Evolutionary conservation across 1,140 invertebrate genomes (phyloP), one percentile per base, ranked within the genome.

Genomic region (Zaprionus nigranus): DNA sequence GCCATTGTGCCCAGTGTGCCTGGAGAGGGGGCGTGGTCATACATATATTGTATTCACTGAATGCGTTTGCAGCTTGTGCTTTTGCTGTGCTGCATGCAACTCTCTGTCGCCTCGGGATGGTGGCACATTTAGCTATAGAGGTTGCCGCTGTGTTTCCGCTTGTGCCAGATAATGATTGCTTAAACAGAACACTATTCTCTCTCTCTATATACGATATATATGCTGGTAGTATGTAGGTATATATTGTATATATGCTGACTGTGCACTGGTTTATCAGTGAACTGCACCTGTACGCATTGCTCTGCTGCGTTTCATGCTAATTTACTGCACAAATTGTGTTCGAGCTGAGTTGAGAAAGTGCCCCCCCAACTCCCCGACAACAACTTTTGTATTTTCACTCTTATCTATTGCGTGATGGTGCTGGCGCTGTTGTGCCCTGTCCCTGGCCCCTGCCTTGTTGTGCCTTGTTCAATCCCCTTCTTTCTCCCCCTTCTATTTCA

Each of bases 141-240:
- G 84, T 90, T 84, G 84, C 81, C 67, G 77, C 66, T 71, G 75
- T 88, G 85, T 81, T 88, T 88, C 85, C 84, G 84, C 46, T 81
- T 43, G 85, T 81, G 72, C 85, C 75, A 88, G 84, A 90, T 88
- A 88, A 90, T 90, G 78, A 70, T 78, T 86, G 83, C 84, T 80
- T 87, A 80, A 87, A 87, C 80, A 86, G 84, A 78, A 77, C 63
- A 53, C 11, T 40, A 6, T 43, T 11, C 57, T 12, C 26, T 36
- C 12, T 22, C 24, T 9, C 13, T 20, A 9, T 46, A 67, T 30
- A 40, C 46, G 20, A 36, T 22, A 17, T 17, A 28, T 15, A 58
- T 59, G 30, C 30, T 34, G 30, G 30, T 11, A 34, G 30, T 34
- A 11, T 30, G 57, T n/a, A 58, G 58, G 51, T 57, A 76, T 59